Base-by-base conservation (phyloP, 2,113 vertebrate genomes). In the Lathamus discolor region DNA sequence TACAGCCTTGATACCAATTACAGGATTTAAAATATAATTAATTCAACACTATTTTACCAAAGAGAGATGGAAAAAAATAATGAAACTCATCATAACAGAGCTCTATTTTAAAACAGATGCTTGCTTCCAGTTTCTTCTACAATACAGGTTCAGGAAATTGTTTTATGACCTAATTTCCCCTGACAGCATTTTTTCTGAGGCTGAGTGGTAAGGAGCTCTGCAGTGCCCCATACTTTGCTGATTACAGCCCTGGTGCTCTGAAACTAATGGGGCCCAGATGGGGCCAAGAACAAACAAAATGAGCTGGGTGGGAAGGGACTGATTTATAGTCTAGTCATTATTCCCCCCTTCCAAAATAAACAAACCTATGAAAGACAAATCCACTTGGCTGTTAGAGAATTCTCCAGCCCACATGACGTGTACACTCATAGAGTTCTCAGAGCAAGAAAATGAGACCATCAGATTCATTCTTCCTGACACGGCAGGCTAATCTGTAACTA, bases 191-290 rank as follows among this genome's bases (percentile, higher is more conserved):
- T 90, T 18, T 62, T 88, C 69, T 84, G 73, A 93, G 59, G n/a
- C 27, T 78, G 46, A 86, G 27, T 3, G 0, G 76, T 64, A 86
- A 68, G 76, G 64, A 83, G 31, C 7, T 72, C 52, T 61, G 24
- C 43, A 83, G 22, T 88, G 61, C 39, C 68, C 80, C 16, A 2
- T 49, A 48, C 39, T 81, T 78, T 81, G 69, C 79, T 96, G 92
- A 92, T 88, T 94, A 80, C 43, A 88, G n/a, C 25, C 31, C 55
- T 77, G 22, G 59, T 92, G 46, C 76, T 81, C 52, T 84, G 73
- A 55, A 94, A 28, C 73, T 96, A 97, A 94, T 81, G 24, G 69
- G 73, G 51, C 43, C 90, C 95, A 95, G 73, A 95, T 95, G 95
- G 83, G 66, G 17, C 59, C 28, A 54, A 64, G 48, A 86, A 78